These are phyloP conservation scores for Archips xylosteana DNA, from an alignment of 2,888 invertebrate genomes.

Conservation along the genomic window DNA sequence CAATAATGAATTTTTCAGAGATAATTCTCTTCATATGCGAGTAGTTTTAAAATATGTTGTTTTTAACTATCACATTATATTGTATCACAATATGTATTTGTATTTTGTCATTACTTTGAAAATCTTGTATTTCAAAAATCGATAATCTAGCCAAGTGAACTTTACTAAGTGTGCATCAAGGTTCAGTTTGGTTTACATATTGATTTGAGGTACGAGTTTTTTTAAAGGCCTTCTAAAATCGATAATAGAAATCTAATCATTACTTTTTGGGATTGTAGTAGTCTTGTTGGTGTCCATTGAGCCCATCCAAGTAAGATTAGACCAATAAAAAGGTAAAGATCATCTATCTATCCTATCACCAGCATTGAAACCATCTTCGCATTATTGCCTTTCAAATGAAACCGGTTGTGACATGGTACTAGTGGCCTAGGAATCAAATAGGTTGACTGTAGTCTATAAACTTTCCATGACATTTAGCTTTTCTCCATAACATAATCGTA, in stretches of 20 bases:
- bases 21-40: neutral
- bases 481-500: neutral
- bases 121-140: neutral
- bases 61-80: neutral
- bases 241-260: neutral
- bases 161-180: too few relatives aligned
- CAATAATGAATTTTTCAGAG: neutral
- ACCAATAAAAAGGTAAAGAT: neutral
- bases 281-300: neutral
- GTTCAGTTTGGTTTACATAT: too few relatives aligned
- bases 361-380: too few relatives aligned
- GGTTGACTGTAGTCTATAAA: too few relatives aligned
- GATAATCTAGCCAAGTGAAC: too few relatives aligned
- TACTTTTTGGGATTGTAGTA: neutral
- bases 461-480: neutral
- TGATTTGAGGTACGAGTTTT: too few relatives aligned
- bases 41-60: neutral
- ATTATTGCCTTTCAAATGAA: too few relatives aligned
- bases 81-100: neutral
- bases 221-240: neutral
- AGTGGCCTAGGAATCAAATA: too few relatives aligned
- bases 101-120: neutral
- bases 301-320: neutral
- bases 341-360: neutral
- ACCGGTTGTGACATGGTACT: too few relatives aligned